Conservation (phyloP, 2,113 vertebrate species). For the Alaudala cheleensis region DNA sequence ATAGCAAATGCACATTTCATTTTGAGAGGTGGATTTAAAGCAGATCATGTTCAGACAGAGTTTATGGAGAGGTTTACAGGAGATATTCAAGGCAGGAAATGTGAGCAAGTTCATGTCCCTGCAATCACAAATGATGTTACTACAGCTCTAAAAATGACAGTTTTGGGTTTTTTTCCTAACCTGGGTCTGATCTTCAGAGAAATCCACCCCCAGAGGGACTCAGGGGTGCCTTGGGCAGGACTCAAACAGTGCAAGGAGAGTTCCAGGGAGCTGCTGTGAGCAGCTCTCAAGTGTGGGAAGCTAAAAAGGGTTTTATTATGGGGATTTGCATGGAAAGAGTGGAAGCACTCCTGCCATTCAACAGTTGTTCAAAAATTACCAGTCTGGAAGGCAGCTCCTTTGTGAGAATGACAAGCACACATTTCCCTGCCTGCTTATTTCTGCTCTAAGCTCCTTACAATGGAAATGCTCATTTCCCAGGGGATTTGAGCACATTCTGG, state of each 20-base stretch:
- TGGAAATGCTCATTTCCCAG: not conserved
- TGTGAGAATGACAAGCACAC: not conserved
- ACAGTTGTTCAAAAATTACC: not conserved
- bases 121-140: not conserved
- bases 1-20: not conserved
- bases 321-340: not conserved
- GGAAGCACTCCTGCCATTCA: not conserved
- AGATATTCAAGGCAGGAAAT: not conserved
- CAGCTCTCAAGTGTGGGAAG: not conserved
- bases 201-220: not conserved
- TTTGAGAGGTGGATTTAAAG: not conserved
- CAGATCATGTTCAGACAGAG: not conserved
- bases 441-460: not conserved
- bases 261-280: not conserved
- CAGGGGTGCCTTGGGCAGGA: not conserved
- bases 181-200: not conserved
- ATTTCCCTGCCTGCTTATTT: not conserved
- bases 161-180: not conserved
- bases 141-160: not conserved
- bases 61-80: not conserved
- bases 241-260: not conserved
- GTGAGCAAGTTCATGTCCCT: not conserved
- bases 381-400: not conserved
- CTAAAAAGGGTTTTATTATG: not conserved
- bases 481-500: not conserved